These are phyloP conservation scores for Orchesella cincta DNA, from an alignment of 1,140 invertebrate genomes.

Conservation along the genomic window DNA sequence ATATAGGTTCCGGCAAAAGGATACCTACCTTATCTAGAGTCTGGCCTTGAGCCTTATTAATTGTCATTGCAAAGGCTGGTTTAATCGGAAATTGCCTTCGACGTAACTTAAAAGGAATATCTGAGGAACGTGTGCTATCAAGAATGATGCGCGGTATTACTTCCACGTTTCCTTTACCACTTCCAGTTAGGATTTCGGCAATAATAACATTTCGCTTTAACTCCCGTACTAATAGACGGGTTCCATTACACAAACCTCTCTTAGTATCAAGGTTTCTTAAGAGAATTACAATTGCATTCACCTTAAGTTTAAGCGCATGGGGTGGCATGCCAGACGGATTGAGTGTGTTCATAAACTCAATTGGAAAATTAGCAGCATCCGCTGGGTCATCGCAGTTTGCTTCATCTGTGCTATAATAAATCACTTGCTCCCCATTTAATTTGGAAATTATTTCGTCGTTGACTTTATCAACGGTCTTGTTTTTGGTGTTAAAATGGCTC, in stretches of 20 bases:
- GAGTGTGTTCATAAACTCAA: conserved; percentile 56
- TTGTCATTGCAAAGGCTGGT: conserved; percentile 61
- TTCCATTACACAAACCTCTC: conserved; percentile 42
- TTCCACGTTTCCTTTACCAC: conserved; percentile 34
- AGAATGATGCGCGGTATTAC: conserved; percentile 41
- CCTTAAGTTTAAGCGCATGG: conserved; percentile 48
- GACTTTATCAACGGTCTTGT: conserved; percentile 44
- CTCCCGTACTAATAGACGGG: conserved; percentile 36
- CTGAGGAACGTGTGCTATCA: conserved; percentile 38
- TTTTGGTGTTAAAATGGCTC: conserved; percentile 52
- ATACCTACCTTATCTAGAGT: conserved; percentile 54
- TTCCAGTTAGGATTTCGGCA: conserved; percentile 37
- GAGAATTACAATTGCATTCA: conserved; percentile 41
- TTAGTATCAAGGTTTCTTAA: conserved; percentile 42
- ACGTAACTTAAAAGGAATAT: conserved; percentile 57
- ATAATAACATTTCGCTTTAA: conserved; percentile 20
- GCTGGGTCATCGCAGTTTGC: conserved; percentile 49
- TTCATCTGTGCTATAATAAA: conserved; percentile 54
- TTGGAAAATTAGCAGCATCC: conserved; percentile 54
- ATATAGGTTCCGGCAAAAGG: conserved; percentile 52
- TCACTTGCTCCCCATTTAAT: conserved; percentile 42
- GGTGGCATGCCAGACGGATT: conserved; percentile 54
- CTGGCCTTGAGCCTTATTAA: conserved; percentile 61
- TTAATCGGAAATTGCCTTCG: conserved; percentile 57
- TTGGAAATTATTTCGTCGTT: conserved; percentile 47